phyloP scores from a whole-genome alignment of 2,113 vertebrate species.

The Alethe diademata region DNA sequence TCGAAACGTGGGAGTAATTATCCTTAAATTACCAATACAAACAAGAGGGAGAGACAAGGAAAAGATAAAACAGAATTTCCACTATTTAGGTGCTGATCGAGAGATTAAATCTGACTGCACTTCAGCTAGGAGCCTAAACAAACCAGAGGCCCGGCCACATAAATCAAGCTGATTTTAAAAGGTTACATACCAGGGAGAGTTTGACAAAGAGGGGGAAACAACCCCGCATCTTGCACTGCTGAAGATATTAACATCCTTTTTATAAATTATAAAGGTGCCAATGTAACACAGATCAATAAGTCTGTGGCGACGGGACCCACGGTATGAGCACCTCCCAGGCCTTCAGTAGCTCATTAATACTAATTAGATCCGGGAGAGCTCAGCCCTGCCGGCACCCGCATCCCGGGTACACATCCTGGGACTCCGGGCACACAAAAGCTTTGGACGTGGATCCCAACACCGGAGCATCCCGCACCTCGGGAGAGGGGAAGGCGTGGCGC shows the following conservation, averaged over 20 bases:
- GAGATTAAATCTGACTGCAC: constrained; percentile 4
- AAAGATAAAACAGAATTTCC: constrained; percentile 40
- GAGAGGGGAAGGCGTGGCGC: background rate
- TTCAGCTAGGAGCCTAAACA: constrained; percentile 17
- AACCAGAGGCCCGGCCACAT: constrained; percentile 22
- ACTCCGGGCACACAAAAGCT: constrained; percentile 7
- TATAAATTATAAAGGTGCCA: background rate
- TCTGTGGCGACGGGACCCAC: background rate
- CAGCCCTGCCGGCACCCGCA: background rate
- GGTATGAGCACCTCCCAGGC: constrained; percentile 11
- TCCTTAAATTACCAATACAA: constrained; percentile 17
- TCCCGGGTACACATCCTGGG: background rate
- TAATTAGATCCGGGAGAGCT: background rate
- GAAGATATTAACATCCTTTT: background rate
- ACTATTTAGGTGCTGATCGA: background rate
- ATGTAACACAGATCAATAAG: background rate
- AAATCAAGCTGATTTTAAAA: constrained; percentile 34
- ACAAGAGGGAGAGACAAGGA: constrained; percentile 4
- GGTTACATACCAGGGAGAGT: constrained; percentile 15
- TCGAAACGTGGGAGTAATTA: constrained; percentile 1
- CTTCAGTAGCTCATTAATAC: background rate
- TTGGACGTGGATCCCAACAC: background rate
- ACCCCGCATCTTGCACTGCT: background rate
- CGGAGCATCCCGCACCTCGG: background rate
- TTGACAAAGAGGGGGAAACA: constrained; percentile 30